Evolutionary conservation across 2,113 vertebrate genomes (phyloP), one percentile per base, ranked within the genome.

Genomic region (Chunga burmeisteri): DNA sequence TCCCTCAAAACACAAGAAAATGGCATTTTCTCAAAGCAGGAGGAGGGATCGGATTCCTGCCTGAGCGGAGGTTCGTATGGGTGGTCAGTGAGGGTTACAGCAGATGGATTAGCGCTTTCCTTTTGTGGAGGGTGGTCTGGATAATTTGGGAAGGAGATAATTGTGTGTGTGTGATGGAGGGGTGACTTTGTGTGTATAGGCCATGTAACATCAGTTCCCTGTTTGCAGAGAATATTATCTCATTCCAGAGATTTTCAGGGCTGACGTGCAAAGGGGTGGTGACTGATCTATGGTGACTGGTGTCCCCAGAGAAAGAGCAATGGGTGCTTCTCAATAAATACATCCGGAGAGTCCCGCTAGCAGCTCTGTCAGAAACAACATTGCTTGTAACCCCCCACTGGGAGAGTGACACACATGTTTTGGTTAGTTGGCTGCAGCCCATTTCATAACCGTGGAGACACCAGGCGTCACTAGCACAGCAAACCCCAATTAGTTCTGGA

Each of bases 401-500:
- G 47, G 81, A 70, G 70, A n/a, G 19, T 65, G n/a, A 23, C 38
- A 44, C 56, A 12, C 40, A 3, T 42, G 50, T 70, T 87, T 47
- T 26, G 49, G 53, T 56, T 86, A 63, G 72, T 29, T 72, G 88
- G 68, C 81, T 71, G 53, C 71, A 53, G 58, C 75, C 81, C 59
- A 12, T 81, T 88, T 61, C 2, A 0, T 68, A 50, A 88, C 74
- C 9, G 1, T 49, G 53, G 68, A 52, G 81, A 44, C 47, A 65
- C 72, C 30, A 53, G 79, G 62, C 50, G 1, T 56, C 77, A 44
- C 78, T 66, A 80, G 61, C 68, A 21, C 65, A 42, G 74, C 55
- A 70, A 92, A 88, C 46, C 47, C 86, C 82, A 82, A 30, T 81
- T 85, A 92, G 93, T 81, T 88, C 89, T 67, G 67, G 89, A 86